Evolutionary conservation across 2,797 vertebrate genomes (phyloP).

Genomic region (Pangasius larnaudii): DNA sequence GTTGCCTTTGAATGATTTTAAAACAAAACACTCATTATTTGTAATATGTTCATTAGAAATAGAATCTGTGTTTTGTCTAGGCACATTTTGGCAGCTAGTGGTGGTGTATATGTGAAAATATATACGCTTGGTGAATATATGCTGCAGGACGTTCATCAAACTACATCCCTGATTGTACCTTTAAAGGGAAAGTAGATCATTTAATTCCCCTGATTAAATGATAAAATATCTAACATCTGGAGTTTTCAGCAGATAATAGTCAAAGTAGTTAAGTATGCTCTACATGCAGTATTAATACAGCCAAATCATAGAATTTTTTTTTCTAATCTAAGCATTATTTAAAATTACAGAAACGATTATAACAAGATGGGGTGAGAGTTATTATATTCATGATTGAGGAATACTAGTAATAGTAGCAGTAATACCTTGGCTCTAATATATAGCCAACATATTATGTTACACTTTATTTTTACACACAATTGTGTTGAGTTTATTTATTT

Average conservation of each 20-base stretch:
- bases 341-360: background rate
- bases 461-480: background rate
- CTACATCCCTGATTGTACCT: background rate
- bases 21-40: background rate
- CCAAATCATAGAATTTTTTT: background rate
- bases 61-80: background rate
- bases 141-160: background rate
- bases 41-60: background rate
- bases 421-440: background rate
- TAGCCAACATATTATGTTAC: background rate
- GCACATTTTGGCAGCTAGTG: background rate
- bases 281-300: background rate
- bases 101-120: background rate
- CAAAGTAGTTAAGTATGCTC: background rate
- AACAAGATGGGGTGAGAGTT: background rate
- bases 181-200: background rate
- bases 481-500: background rate
- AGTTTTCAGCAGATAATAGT: background rate
- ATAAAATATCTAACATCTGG: background rate
- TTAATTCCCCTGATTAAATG: background rate
- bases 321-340: background rate
- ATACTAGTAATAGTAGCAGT: background rate
- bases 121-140: background rate
- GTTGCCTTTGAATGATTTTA: background rate
- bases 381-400: background rate